These are phyloP conservation scores for Sebastes nivosus DNA, from an alignment of 2,797 vertebrate species.

Conservation along the genomic window DNA sequence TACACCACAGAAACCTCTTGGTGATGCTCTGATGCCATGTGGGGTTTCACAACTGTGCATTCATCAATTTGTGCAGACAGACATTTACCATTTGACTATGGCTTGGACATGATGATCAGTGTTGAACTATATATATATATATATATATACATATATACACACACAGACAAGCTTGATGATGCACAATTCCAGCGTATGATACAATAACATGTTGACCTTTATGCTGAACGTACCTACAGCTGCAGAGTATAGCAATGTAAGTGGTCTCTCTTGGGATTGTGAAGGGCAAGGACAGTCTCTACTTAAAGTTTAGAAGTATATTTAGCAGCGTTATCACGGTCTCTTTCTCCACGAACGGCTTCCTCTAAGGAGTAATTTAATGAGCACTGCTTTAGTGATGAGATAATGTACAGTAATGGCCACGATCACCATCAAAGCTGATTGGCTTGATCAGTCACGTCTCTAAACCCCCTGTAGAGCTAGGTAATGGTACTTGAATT, in stretches of 20 bases:
- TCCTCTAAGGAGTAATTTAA: constrained; percentile 9
- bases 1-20: neutral
- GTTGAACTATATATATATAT: neutral
- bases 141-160: neutral
- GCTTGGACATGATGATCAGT: neutral
- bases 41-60: neutral
- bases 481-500: constrained; percentile 11
- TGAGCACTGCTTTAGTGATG: neutral
- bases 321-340: neutral
- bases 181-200: neutral
- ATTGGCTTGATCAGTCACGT: neutral
- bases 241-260: neutral
- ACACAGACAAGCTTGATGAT: neutral
- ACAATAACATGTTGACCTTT: neutral
- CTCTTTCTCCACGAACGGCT: neutral
- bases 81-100: neutral
- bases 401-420: neutral
- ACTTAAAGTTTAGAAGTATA: constrained; percentile 3
- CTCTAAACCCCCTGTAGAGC: neutral
- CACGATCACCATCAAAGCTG: neutral
- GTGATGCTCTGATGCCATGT: neutral
- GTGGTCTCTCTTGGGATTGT: neutral
- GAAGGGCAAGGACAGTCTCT: neutral
- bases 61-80: neutral
- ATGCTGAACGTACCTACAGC: neutral